Evolutionary conservation across 1,140 invertebrate genomes (phyloP).

Genomic region (fruit fly (Drosophila melanogaster)): DNA sequence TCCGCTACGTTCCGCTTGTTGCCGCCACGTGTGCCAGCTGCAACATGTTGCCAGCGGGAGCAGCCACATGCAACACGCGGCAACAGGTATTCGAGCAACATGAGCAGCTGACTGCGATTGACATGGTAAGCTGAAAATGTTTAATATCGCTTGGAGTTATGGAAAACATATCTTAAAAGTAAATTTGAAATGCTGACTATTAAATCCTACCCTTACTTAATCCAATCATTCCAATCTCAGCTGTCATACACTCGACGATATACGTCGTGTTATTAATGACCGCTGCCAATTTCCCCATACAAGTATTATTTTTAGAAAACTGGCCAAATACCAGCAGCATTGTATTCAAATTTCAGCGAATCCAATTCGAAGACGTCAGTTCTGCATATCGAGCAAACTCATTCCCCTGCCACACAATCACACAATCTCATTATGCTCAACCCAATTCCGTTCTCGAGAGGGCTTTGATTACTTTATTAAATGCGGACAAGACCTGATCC

Average conservation of each 20-base stretch:
- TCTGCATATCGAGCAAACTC: constrained; percentile 4
- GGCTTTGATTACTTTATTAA: constrained; percentile 80
- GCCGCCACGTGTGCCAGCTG: constrained; percentile 48
- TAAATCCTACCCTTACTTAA: too few relatives aligned
- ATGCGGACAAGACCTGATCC: constrained; percentile 69
- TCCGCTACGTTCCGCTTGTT: constrained; percentile 29
- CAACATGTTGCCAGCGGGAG: constrained; percentile 30
- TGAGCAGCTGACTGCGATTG: constrained; percentile 1
- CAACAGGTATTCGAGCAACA: constrained; percentile 68
- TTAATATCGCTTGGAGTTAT: too few relatives aligned
- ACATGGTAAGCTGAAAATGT: too few relatives aligned
- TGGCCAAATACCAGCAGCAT: not conserved
- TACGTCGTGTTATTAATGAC: not conserved
- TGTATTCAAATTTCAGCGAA: constrained; percentile 16
- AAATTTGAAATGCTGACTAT: too few relatives aligned
- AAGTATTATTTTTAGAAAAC: not conserved
- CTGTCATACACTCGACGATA: not conserved
- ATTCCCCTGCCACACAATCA: constrained; percentile 20
- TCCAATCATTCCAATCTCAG: too few relatives aligned
- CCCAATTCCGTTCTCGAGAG: constrained; percentile 47
- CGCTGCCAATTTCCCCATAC: not conserved
- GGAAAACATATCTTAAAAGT: not conserved
- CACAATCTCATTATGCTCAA: constrained; percentile 37
- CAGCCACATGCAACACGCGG: constrained; percentile 33
- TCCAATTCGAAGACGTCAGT: constrained; percentile 13